Evolutionary conservation across 2,888 invertebrate species (phyloP), one percentile per base, ranked within the genome.

Genomic region (Dascillus cervinus): DNA sequence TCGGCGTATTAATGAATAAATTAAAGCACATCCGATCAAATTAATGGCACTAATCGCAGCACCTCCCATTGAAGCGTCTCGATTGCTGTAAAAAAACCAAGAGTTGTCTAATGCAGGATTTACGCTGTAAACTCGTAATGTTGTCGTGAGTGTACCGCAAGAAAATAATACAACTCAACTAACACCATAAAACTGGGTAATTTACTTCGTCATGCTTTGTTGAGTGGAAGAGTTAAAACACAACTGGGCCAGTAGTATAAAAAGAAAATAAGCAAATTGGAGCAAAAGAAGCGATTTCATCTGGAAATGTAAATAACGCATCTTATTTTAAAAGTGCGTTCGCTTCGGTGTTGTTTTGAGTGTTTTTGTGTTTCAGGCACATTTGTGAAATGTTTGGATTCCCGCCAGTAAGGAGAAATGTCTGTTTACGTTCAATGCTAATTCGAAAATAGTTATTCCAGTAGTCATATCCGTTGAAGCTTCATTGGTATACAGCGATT

Each of bases 241-340:
- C 26, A 34, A 29, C 24, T 34, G 34, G 34, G 34, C 29, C 34
- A 34, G 29, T 34, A 23, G 34, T 34, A 22, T 34, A 34, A 28
- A 25, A 25, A 15, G 15, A 9, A 9, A 19, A 20, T 28, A 19
- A 15, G 21, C 28, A 28, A 19, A 17, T 8, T 4, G 17, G 17
- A 17, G 19, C 11, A n/a, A n/a, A n/a, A n/a, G n/a, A n/a, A n/a
- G n/a, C n/a, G n/a, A n/a, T n/a, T n/a, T n/a, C n/a, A n/a, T n/a
- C n/a, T n/a, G n/a, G n/a, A n/a, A n/a, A n/a, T n/a, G n/a, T n/a
- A n/a, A n/a, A n/a, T n/a, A n/a, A n/a, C n/a, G n/a, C n/a, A n/a
- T n/a, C n/a, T n/a, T n/a, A n/a, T n/a, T n/a, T n/a, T n/a, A n/a
- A n/a, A n/a, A n/a, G n/a, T n/a, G n/a, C n/a, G n/a, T n/a, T n/a